These are phyloP conservation scores for Microchirus variegatus DNA, from an alignment of 2,797 vertebrate genomes.

Conservation along the genomic window DNA sequence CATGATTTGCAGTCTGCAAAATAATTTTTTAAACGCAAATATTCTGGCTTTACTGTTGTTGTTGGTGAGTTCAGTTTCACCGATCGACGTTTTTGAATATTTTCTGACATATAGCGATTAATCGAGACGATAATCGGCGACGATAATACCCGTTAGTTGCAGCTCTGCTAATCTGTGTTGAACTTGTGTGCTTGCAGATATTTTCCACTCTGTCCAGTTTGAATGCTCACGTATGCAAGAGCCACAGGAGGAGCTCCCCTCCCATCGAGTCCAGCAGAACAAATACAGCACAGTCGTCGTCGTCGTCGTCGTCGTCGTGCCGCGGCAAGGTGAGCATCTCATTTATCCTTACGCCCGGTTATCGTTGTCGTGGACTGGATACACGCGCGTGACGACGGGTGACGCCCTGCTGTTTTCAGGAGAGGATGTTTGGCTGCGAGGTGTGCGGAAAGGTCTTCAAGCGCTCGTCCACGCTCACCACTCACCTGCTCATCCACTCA, in stretches of 20 bases:
- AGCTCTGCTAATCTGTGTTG: background rate
- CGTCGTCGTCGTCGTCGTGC: constrained; percentile 23
- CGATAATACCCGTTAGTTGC: too few relatives aligned
- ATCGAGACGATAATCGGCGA: too few relatives aligned
- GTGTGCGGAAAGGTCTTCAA: constrained; percentile 80
- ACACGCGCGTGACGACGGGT: background rate
- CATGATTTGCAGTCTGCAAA: too few relatives aligned
- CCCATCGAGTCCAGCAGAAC: constrained; percentile 34
- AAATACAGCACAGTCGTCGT: constrained; percentile 4
- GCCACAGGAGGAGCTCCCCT: constrained; percentile 46
- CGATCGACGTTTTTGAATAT: too few relatives aligned
- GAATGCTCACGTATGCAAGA: constrained; percentile 67
- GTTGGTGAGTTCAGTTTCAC: too few relatives aligned
- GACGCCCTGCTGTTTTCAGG: constrained; percentile 55
- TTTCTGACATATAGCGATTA: too few relatives aligned
- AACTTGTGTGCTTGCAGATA: constrained; percentile 53
- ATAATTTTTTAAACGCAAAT: too few relatives aligned
- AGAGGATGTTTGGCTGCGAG: constrained; percentile 71
- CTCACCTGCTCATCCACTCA: constrained; percentile 82
- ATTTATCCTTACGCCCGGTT: background rate
- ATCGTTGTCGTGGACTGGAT: background rate
- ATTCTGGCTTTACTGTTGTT: too few relatives aligned
- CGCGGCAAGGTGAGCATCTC: constrained; percentile 67
- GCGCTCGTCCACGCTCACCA: constrained; percentile 78
- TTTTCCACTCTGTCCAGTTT: constrained; percentile 67